A percentile compares a stretch with the other conserved stretches of the same genome.
Conservation (phyloP, 2,113 vertebrate genomes). For the Elanus axillaris region DNA sequence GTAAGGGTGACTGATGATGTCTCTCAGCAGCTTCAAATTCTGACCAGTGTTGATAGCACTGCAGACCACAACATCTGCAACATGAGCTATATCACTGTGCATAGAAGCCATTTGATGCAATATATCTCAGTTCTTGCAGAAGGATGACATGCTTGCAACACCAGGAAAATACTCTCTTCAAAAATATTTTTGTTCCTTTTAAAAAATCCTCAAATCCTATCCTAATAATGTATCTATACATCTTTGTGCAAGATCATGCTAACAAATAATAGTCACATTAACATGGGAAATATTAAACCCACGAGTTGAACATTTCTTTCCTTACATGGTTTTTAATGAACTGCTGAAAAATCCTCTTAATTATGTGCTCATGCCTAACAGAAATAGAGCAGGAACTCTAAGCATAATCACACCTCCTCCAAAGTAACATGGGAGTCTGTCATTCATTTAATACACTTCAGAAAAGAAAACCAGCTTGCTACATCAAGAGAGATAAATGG, state of each 20-base stretch:
- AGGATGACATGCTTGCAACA: neutral
- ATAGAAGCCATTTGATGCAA: constrained; percentile 18
- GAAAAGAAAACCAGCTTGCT: neutral
- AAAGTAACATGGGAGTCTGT: neutral
- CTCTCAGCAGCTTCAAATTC: constrained; percentile 57
- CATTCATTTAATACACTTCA: neutral
- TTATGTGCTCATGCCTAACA: neutral
- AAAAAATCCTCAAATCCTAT: neutral
- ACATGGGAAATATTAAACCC: neutral
- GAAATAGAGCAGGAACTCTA: neutral
- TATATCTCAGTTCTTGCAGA: neutral
- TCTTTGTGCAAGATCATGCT: neutral
- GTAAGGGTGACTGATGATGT: constrained; percentile 59
- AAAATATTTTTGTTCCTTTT: neutral
- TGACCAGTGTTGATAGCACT: constrained; percentile 50
- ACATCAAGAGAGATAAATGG: neutral
- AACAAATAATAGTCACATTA: neutral
- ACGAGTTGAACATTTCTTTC: neutral
- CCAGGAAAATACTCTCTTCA: neutral
- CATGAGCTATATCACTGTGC: neutral
- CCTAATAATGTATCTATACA: neutral
- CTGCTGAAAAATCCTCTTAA: neutral
- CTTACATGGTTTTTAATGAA: neutral
- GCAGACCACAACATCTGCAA: constrained; percentile 47
- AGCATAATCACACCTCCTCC: neutral